phyloP scores from a whole-genome alignment of 2,888 invertebrate species.

The Nipponacmea schrenckii region DNA sequence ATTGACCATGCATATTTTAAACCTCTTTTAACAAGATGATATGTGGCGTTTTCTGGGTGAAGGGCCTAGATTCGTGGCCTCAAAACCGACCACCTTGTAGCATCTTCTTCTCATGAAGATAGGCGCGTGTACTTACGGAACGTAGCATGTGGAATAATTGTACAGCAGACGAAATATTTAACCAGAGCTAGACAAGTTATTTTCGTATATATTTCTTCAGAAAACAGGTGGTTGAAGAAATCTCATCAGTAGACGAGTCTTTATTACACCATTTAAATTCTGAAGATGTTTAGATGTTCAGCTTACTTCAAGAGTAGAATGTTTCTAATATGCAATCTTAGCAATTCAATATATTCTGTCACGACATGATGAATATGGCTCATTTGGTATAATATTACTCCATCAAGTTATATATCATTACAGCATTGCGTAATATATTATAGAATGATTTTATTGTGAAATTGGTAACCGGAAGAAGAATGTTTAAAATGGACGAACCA shows the following conservation, averaged over 20 bases:
- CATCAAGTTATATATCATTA: too few relatives aligned
- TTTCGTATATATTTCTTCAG: conserved; percentile 2
- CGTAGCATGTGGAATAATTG: neutral
- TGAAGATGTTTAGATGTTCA: neutral
- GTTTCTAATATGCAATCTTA: conserved; percentile 1
- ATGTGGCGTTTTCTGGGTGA: too few relatives aligned
- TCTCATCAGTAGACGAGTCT: neutral
- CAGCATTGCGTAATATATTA: too few relatives aligned
- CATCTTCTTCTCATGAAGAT: neutral
- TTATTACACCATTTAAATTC: neutral
- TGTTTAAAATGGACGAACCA: too few relatives aligned
- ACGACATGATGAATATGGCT: too few relatives aligned
- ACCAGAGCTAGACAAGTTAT: conserved; percentile 3
- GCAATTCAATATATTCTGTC: neutral
- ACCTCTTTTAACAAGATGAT: too few relatives aligned
- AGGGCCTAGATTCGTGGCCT: neutral
- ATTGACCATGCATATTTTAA: too few relatives aligned
- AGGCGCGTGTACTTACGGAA: neutral
- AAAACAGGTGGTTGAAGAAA: neutral
- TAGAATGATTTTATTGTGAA: too few relatives aligned
- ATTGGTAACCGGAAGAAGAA: too few relatives aligned
- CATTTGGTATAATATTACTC: too few relatives aligned
- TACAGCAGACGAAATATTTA: neutral
- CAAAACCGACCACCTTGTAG: conserved; percentile 3
- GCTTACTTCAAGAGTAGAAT: neutral